These are phyloP conservation scores for Lota lota DNA, from an alignment of 2,113 vertebrate species.

Conservation along the genomic window DNA sequence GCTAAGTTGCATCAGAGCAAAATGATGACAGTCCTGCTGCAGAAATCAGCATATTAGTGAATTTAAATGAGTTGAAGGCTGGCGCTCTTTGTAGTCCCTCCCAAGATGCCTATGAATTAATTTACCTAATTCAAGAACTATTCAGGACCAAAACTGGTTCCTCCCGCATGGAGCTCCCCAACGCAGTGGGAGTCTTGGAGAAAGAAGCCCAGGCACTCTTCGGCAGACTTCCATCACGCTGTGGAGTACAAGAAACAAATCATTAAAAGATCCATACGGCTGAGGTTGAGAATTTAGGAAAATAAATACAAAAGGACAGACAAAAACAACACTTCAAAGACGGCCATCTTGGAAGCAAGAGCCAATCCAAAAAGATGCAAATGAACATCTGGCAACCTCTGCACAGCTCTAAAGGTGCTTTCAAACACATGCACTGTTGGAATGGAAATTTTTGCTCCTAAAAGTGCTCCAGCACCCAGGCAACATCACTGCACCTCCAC, in stretches of 20 bases:
- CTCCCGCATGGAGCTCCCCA: slow-evolving; percentile 22
- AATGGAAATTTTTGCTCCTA: too few species aligned
- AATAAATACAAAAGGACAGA: not conserved
- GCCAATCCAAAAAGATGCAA: slow-evolving; percentile 6
- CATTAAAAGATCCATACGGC: not conserved
- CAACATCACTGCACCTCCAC: too few species aligned
- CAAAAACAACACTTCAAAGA: slow-evolving; percentile 2
- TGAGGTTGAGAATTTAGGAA: slow-evolving; percentile 1
- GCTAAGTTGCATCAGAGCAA: slow-evolving; percentile 6
- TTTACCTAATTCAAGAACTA: slow-evolving; percentile 18
- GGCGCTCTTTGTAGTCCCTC: slow-evolving; percentile 16
- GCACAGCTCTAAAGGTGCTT: too few species aligned
- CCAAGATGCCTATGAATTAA: slow-evolving; percentile 17
- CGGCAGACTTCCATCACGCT: not conserved
- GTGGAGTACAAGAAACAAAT: slow-evolving; percentile 10
- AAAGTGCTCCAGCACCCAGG: too few species aligned
- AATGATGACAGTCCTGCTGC: slow-evolving; percentile 13
- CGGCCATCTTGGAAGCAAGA: slow-evolving; percentile 6
- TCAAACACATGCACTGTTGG: too few species aligned
- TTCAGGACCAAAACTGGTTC: slow-evolving; percentile 19
- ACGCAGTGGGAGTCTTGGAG: slow-evolving; percentile 25
- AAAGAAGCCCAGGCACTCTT: slow-evolving; percentile 19
- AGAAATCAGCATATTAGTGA: slow-evolving; percentile 6
- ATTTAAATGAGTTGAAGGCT: slow-evolving; percentile 27
- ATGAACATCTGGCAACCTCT: not conserved